Percentiles rank a stretch among this genome's conserved stretches.
These are phyloP conservation scores for Malurus splendens DNA, from an alignment of 2,797 vertebrate species.

Conservation along the genomic window DNA sequence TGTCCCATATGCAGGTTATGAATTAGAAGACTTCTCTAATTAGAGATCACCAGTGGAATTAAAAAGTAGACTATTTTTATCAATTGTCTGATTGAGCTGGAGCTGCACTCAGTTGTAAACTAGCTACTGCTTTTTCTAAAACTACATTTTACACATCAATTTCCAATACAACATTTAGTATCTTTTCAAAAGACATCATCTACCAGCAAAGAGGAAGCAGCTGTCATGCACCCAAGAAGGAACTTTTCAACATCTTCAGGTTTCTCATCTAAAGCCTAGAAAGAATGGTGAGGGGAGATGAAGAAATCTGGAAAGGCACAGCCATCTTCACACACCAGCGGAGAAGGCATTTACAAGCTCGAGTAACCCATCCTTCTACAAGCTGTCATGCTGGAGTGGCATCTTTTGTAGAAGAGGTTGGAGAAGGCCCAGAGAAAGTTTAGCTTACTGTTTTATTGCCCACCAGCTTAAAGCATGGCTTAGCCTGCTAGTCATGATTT, in stretches of 20 bases:
- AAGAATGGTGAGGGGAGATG: background rate
- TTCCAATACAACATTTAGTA: background rate
- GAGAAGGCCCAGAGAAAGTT: background rate
- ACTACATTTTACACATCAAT: background rate
- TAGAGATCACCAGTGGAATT: background rate
- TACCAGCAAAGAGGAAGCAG: background rate
- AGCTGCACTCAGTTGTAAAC: background rate
- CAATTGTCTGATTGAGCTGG: background rate
- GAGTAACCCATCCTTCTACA: background rate
- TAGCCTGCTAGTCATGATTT: background rate
- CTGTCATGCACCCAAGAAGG: background rate
- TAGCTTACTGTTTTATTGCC: rapidly evolving
- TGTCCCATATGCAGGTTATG: background rate
- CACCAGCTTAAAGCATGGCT: background rate
- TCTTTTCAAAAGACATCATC: background rate
- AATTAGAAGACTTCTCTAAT: background rate
- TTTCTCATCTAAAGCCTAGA: background rate
- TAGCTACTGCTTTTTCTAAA: background rate
- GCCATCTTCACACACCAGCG: rapidly evolving
- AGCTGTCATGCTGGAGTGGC: background rate
- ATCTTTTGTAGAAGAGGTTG: rapidly evolving
- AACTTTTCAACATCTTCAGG: background rate
- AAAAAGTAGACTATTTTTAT: background rate
- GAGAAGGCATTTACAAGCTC: background rate
- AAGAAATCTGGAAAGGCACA: background rate